Conservation (phyloP, 2,888 invertebrate genomes). For the Spodoptera exigua region DNA sequence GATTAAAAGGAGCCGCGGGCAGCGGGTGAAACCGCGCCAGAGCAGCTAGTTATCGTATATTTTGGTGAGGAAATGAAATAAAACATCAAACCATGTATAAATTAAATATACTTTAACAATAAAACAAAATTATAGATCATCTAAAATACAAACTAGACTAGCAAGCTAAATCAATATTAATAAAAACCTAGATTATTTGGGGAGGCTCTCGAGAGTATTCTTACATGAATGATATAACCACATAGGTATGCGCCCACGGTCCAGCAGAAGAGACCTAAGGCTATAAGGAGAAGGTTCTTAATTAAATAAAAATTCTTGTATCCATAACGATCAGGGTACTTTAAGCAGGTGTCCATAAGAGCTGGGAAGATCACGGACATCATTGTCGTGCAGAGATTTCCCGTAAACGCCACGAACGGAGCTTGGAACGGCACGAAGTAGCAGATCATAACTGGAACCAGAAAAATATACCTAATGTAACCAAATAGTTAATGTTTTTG, state of each 20-base stretch:
- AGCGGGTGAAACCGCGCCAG: too few relatives aligned
- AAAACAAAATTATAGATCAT: too few relatives aligned
- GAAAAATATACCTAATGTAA: too few relatives aligned
- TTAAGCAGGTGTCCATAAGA: constrained; percentile 10
- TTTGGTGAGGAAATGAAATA: too few relatives aligned
- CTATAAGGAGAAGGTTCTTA: constrained; percentile 4
- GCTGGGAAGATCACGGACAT: constrained; percentile 11
- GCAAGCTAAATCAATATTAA: not conserved
- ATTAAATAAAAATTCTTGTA: not conserved
- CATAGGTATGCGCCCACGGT: not conserved
- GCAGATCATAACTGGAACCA: constrained; percentile 12
- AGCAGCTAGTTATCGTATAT: too few relatives aligned
- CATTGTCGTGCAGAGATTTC: constrained; percentile 13
- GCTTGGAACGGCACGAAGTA: constrained; percentile 17
- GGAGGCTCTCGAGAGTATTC: not conserved
- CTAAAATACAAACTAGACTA: too few relatives aligned
- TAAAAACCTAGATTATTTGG: not conserved
- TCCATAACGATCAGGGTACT: constrained; percentile 9
- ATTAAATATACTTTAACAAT: too few relatives aligned
- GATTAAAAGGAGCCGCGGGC: too few relatives aligned
- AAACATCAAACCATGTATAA: too few relatives aligned
- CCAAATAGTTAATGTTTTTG: too few relatives aligned
- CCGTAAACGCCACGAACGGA: constrained; percentile 12
- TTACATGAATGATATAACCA: constrained; percentile 5
- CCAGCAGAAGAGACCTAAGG: not conserved